Evolutionary conservation across 2,797 vertebrate species (phyloP).

Genomic region (Geotrypetes seraphini): DNA sequence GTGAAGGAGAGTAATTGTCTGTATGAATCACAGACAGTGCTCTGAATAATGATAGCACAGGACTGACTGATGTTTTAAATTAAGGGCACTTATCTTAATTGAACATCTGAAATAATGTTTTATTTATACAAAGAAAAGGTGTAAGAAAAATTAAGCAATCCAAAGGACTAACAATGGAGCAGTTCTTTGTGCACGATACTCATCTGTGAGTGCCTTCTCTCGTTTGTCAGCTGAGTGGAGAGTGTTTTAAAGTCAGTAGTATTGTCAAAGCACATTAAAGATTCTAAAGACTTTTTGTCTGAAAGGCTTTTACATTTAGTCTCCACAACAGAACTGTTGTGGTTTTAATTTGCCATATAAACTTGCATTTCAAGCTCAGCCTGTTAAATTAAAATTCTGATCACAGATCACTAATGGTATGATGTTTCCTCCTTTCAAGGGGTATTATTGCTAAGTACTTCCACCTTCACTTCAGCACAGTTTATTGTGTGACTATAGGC

Average conservation of each 20-base stretch:
- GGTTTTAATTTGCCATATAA: neutral
- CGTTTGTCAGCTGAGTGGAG: neutral
- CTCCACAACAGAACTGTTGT: neutral
- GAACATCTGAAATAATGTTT: conserved; percentile 70
- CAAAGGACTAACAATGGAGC: neutral
- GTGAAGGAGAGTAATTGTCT: conserved; percentile 61
- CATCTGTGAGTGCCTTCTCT: neutral
- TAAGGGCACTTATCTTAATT: conserved; percentile 75
- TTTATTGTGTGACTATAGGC: no score
- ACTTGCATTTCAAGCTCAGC: neutral
- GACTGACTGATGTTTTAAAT: conserved; percentile 66
- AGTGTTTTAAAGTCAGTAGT: neutral
- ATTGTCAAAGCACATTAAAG: neutral
- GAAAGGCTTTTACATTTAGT: neutral
- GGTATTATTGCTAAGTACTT: neutral
- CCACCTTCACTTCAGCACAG: neutral
- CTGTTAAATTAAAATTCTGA: neutral
- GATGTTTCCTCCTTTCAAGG: neutral
- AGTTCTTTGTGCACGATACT: neutral
- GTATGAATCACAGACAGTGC: conserved; percentile 35
- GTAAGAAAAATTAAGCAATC: conserved; percentile 49
- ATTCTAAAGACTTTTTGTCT: neutral
- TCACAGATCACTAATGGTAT: neutral
- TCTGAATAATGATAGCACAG: conserved; percentile 59
- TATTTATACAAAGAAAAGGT: conserved; percentile 68